Evolutionary conservation across 2,888 invertebrate genomes (phyloP).

Genomic region (Darwinula stevensoni): DNA sequence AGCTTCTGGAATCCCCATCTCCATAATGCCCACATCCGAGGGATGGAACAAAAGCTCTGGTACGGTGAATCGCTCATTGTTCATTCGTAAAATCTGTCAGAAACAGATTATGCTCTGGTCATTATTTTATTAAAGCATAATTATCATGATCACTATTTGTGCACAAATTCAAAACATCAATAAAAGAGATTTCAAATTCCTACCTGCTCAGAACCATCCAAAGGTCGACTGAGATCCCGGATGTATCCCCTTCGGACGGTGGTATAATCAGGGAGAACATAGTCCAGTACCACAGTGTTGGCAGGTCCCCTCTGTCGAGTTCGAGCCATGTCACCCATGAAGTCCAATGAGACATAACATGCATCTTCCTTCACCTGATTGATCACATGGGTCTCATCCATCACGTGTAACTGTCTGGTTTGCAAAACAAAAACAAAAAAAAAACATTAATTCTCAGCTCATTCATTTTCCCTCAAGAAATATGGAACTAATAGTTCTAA

Average conservation of each 20-base stretch:
- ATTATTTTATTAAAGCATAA: not conserved
- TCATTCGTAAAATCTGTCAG: slow-evolving; percentile 50
- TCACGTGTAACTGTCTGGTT: slow-evolving; percentile 74
- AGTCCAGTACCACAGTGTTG: slow-evolving; percentile 47
- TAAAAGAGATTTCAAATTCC: not conserved
- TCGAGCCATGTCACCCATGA: slow-evolving; percentile 35
- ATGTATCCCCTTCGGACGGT: slow-evolving; percentile 49
- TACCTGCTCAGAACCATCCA: slow-evolving; percentile 17
- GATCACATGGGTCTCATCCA: slow-evolving; percentile 83
- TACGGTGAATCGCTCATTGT: slow-evolving; percentile 76
- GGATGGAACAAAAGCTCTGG: slow-evolving; percentile 87
- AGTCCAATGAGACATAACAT: slow-evolving; percentile 67
- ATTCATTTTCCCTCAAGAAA: too few species aligned
- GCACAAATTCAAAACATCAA: too few species aligned
- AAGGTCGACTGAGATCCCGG: not conserved
- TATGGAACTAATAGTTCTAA: too few species aligned
- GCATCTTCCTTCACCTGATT: slow-evolving; percentile 96
- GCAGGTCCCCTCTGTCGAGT: too few species aligned
- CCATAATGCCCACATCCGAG: slow-evolving; percentile 64
- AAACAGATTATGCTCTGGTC: slow-evolving; percentile 18
- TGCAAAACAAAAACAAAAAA: slow-evolving; percentile 9
- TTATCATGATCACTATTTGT: not conserved
- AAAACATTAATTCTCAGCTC: not conserved
- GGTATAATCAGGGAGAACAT: slow-evolving; percentile 86
- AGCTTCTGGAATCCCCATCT: slow-evolving; percentile 74